Evolutionary conservation across 2,797 vertebrate species (phyloP).

Genomic region (Chiloscyllium punctatum): DNA sequence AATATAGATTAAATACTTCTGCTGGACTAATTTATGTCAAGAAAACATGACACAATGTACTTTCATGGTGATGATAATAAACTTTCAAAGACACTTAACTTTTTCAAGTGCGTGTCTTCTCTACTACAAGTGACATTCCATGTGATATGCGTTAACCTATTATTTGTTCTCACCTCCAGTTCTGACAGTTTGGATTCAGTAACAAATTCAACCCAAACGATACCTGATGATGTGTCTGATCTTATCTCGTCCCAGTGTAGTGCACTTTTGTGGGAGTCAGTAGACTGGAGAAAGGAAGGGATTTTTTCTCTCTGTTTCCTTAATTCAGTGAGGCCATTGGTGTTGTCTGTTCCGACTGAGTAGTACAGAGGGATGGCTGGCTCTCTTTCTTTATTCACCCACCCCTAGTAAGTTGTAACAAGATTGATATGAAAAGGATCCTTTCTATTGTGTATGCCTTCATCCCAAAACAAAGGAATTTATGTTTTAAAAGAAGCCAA

Average conservation of each 20-base stretch:
- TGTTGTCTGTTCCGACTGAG: background rate
- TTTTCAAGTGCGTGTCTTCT: background rate
- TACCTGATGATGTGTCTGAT: background rate
- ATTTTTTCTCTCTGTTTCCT: background rate
- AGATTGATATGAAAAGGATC: no score
- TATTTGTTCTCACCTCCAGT: background rate
- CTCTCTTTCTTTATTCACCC: no score
- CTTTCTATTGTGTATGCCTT: no score
- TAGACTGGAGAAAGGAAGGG: background rate
- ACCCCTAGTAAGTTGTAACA: no score
- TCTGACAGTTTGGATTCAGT: background rate
- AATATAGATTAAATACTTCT: conserved; percentile 21
- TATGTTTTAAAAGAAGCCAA: no score
- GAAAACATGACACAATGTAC: conserved; percentile 28
- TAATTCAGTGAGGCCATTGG: background rate
- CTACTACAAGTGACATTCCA: background rate
- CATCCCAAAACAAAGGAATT: no score
- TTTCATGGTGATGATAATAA: conserved; percentile 38
- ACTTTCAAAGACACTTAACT: conserved; percentile 5
- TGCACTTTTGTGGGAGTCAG: background rate
- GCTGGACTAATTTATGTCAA: conserved; percentile 32
- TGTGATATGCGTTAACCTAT: background rate
- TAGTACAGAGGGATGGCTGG: no score
- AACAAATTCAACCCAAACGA: background rate
- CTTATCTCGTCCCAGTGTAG: background rate